Evolutionary conservation across 1,140 invertebrate genomes (phyloP), one percentile per base, ranked within the genome.

Genomic region (Pseudomyrmex flavicornis): DNA sequence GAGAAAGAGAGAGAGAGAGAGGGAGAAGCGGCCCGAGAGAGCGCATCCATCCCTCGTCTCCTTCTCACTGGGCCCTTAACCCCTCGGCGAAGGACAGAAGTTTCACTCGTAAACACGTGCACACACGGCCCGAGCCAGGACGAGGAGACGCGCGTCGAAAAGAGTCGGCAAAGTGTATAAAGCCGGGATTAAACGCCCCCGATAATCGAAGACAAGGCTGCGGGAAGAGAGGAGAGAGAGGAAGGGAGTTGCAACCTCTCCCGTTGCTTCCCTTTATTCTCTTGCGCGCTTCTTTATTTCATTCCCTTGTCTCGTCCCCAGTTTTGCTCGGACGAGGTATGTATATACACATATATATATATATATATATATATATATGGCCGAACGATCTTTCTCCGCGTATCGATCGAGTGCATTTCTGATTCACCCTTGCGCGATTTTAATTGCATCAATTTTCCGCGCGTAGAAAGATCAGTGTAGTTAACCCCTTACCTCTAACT

Each of bases 1-100:
- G 17, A 13, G 22, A 61, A 0, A 48, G n/a, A 65, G 48, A 22
- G 48, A 22, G 48, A 65, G 58, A 13, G 22, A 62, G 4, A 50
- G n/a, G n/a, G 48, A 22, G 48, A 66, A 54, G 12, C 74, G 48
- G 61, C 26, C 50, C 26, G 74, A 35, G 26, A 77, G 75, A 17
- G 20, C 50, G 2, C 52, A 52, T 58, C 59, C 46, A 52, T 58
- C 59, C 46, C 46, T 22, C 63, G 50, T 17, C 52, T 77, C 35
- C 26, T 2, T 58, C 46, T 58, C 52, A 48, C 52, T 20, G 44
- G 76, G 76, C 76, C 54, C 65, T 79, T 79, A 79, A 79, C 65
- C 76, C 52, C 54, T 79, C 76, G 17, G 15, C 52, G 75, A 79
- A 79, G 65, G 76, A 79, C 65, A 79, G 70, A 79, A 70, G 76